Evolutionary conservation across 2,797 vertebrate genomes (phyloP), one percentile per base, ranked within the genome.

Genomic region (Mormyrops boulengeri): DNA sequence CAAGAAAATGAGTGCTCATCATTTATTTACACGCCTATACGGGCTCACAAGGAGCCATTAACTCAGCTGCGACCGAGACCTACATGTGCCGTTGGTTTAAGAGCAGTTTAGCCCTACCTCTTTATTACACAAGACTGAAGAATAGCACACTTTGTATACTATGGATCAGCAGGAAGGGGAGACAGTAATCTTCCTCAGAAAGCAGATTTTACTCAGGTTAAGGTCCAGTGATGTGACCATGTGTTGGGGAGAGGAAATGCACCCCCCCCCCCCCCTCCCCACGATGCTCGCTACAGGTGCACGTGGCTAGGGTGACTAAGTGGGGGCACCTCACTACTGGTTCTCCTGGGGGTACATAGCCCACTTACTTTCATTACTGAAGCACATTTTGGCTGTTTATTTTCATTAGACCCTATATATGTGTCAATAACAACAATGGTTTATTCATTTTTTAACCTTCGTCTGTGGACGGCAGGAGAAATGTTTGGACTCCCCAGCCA

Each of bases 1-100:
- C 91, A 93, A 90, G 94, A 89, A 94, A 95, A 95, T 91, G 85
- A 89, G 91, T 93, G 95, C 95, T 95, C 94, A 94, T 95, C 92
- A 93, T 94, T 94, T 49, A 55, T 87, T 89, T 89, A 89, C 88
- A 89, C 89, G 91, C 89, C 89, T 90, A 92, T 82, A 82, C 8
- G 41, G 41, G 77, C 41, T 82, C 77, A 47, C 38, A 44, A 82
- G 77, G n/a, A 82, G 77, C 14, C 77, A 82, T 82, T 82, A 82
- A 44, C 47, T 82, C 77, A 7, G 41, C 77, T n/a, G 73, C 14
- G 6, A 80, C 73, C 38, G 9, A 47, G 41, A 9, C 77, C 38
- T 82, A 47, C 47, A 82, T 47, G 41, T 82, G 41, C 17, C 38
- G 8, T 4, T 22, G 77, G 38, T 82, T 82, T 82, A 82, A 82